Percentiles rank a stretch among this genome's conserved stretches.
These are phyloP conservation scores for Atta texana DNA, from an alignment of 1,140 invertebrate species.

Conservation along the genomic window DNA sequence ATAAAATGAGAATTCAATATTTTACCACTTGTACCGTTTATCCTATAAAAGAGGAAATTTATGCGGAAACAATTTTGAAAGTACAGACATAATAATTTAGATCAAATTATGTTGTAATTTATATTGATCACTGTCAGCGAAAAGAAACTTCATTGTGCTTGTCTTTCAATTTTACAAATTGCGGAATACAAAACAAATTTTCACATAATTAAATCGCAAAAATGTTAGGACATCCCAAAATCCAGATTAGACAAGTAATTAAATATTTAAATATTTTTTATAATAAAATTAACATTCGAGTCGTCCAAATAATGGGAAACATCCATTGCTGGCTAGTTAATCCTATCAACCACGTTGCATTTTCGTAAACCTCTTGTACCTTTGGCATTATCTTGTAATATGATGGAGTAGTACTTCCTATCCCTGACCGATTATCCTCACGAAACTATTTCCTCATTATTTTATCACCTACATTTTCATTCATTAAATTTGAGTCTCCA, in stretches of 20 bases:
- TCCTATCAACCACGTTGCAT: conserved; percentile 15
- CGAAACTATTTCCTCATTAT: conserved; percentile 21
- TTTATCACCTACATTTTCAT: background rate
- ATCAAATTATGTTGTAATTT: conserved; percentile 15
- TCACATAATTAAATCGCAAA: conserved; percentile 36
- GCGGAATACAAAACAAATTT: background rate
- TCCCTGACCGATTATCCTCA: background rate
- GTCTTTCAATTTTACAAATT: conserved; percentile 10
- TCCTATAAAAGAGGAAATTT: background rate
- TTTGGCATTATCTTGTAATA: conserved; percentile 13
- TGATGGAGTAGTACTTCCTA: conserved; percentile 1
- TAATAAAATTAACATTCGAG: conserved; percentile 28
- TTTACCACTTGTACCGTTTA: background rate
- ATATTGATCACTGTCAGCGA: background rate
- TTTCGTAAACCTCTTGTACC: conserved; percentile 34
- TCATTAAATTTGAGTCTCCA: background rate
- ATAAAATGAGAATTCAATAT: conserved; percentile 5
- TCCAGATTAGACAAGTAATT: conserved; percentile 22
- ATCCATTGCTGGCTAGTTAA: conserved; percentile 17
- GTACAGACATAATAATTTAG: background rate
- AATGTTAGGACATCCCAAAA: conserved; percentile 20
- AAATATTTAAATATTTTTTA: conserved; percentile 55
- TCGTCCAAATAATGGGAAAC: conserved; percentile 21
- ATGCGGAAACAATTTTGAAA: conserved; percentile 5
- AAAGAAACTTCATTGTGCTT: background rate